Base-by-base conservation (phyloP, 2,113 vertebrate species). In the Notechis scutatus region DNA sequence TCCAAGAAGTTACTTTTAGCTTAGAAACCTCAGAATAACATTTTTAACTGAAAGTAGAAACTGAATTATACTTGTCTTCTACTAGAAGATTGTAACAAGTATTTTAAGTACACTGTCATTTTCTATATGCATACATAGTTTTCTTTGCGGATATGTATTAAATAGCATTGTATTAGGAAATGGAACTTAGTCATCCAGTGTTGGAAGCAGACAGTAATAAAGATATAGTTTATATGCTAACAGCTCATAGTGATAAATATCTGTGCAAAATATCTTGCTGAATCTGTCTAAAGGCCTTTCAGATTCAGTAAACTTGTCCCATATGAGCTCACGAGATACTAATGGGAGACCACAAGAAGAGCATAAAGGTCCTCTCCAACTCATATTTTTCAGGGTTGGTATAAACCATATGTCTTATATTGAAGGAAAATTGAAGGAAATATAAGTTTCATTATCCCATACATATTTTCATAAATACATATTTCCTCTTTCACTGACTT, bases 51-150 rank as follows among this genome's bases (percentile, higher is more conserved):
- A 85, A 93, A 59, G 88, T 91, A 85, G 0, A 0, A 39, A 54
- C 87, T 21, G n/a, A 81, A 52, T 57, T 93, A 91, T 29, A 81
- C 52, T 94, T 81, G 21, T 34, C 26, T 54, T 29, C 69, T 91
- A 20, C 50, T 20, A 7, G 29, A 93, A 3, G 56, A 74, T 24
- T 89, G 42, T 55, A 5, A 21, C 85, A n/a, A 91, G 11, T 2
- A 0, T 69, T 74, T 93, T 93, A 93, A 94, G 23, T 64, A 59
- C n/a, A 42, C 9, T 95, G 2, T 86, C 39, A 93, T 94, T 91
- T 42, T 92, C 88, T 14, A 54, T 4, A 88, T 52, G 61, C 92
- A 39, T 0, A 85, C 56, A 89, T 52, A 4, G 54, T 39, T n/a
- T 61, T 47, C 50, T 81, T 95, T 39, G 14, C 18, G 39, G 1